Evolutionary conservation across 2,113 vertebrate genomes (phyloP).

Genomic region (Chrysochloris asiatica): DNA sequence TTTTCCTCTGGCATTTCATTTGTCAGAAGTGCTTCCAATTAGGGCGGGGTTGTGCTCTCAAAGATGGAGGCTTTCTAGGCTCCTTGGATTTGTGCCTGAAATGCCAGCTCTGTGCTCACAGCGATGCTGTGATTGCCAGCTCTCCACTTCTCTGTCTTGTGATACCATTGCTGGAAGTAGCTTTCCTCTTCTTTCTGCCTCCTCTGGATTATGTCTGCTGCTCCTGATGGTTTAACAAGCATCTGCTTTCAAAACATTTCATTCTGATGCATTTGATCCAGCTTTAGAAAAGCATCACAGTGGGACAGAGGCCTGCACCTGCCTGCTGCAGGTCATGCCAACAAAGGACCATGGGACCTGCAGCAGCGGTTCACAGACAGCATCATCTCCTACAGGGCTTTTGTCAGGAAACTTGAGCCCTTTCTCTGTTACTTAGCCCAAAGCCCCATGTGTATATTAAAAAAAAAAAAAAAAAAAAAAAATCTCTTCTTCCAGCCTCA

Average conservation of each 20-base stretch:
- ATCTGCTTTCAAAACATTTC: neutral
- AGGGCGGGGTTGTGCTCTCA: neutral
- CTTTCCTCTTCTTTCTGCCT: neutral
- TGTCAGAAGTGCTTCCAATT: neutral
- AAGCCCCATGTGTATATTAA: neutral
- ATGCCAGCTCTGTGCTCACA: neutral
- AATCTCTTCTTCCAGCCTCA: neutral
- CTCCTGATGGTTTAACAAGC: neutral
- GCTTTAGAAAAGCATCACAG: neutral
- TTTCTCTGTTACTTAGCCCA: neutral
- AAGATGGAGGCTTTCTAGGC: neutral
- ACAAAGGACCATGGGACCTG: neutral
- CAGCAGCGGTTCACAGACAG: neutral
- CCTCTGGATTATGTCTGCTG: neutral
- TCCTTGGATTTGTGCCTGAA: neutral
- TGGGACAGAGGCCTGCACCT: neutral
- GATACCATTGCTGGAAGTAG: neutral
- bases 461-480: no score
- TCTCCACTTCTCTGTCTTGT: neutral
- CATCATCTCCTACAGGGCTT: neutral
- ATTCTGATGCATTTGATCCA: neutral
- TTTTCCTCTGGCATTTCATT: constrained; percentile 36
- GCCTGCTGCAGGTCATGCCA: neutral
- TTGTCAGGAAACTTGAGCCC: neutral
- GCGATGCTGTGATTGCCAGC: neutral